Percentiles rank a stretch among this genome's conserved stretches.
Conservation (phyloP, 2,888 invertebrate genomes). For the Clunio marinus region DNA sequence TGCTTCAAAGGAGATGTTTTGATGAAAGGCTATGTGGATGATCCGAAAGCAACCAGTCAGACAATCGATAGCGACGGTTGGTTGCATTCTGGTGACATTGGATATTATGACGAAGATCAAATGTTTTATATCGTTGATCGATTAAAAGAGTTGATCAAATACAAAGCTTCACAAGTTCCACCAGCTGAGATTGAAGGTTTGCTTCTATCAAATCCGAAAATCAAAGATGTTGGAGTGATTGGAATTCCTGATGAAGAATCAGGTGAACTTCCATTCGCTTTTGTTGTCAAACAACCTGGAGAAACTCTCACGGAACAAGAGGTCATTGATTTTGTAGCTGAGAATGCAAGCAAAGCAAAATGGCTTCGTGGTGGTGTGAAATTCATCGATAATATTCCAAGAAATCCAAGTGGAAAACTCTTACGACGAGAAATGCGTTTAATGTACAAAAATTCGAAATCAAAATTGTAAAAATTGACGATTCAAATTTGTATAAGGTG, state of each 20-base stretch:
- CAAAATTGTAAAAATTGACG: conserved; percentile 15
- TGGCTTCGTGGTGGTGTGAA: conserved; percentile 68
- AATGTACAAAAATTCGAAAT: conserved; percentile 41
- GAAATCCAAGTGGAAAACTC: conserved; percentile 74
- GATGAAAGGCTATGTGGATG: conserved; percentile 72
- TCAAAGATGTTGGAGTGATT: conserved; percentile 74
- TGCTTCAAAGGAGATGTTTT: conserved; percentile 69
- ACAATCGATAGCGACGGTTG: conserved; percentile 58
- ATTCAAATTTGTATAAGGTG: neutral
- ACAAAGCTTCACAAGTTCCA: conserved; percentile 78
- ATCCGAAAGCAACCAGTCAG: conserved; percentile 57
- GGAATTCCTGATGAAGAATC: conserved; percentile 67
- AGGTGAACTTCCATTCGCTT: conserved; percentile 75
- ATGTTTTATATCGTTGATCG: conserved; percentile 71
- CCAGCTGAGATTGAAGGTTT: conserved; percentile 84
- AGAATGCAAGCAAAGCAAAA: conserved; percentile 65
- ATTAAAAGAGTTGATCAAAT: conserved; percentile 77
- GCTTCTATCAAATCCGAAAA: conserved; percentile 63
- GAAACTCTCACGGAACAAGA: conserved; percentile 55
- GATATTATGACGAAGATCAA: conserved; percentile 66
- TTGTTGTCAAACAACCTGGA: conserved; percentile 62
- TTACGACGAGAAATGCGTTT: conserved; percentile 59
- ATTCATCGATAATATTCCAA: conserved; percentile 69
- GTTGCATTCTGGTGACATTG: conserved; percentile 68
- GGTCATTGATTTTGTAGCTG: conserved; percentile 41